These are phyloP conservation scores for Tragelaphus strepsiceros DNA, from an alignment of 2,113 vertebrate genomes.

Conservation along the genomic window DNA sequence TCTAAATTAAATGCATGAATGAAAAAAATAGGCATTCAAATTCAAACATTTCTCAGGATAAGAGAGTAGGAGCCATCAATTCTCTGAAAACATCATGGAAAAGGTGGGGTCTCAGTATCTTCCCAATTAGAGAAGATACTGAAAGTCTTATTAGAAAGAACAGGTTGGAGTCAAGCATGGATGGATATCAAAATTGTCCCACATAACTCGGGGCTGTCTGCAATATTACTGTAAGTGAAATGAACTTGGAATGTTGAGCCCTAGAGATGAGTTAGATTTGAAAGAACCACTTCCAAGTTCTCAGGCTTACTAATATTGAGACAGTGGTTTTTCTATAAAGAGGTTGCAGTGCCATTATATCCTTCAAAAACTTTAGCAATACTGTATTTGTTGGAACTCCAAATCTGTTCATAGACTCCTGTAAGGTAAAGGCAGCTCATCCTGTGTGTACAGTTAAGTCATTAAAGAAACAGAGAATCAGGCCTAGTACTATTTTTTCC, in stretches of 20 bases:
- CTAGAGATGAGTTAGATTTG: background rate
- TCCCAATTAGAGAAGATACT: background rate
- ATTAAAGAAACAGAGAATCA: background rate
- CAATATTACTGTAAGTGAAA: background rate
- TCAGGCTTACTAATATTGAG: background rate
- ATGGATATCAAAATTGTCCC: background rate
- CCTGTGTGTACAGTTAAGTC: background rate
- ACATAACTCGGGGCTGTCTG: background rate
- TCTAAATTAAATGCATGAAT: background rate
- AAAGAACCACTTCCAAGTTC: background rate
- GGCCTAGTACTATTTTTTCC: background rate
- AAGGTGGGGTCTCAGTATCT: background rate
- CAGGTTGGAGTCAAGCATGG: background rate
- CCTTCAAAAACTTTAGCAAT: background rate
- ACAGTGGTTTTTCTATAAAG: background rate
- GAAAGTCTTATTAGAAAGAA: background rate
- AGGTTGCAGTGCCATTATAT: background rate
- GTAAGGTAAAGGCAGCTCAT: background rate
- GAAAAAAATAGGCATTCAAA: background rate
- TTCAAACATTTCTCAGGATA: background rate
- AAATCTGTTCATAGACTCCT: background rate
- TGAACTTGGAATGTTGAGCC: background rate
- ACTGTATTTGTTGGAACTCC: background rate
- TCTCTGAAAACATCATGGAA: background rate
- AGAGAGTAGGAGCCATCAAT: background rate